Evolutionary conservation across 2,797 vertebrate genomes (phyloP).

Genomic region (Centroberyx gerrardi): DNA sequence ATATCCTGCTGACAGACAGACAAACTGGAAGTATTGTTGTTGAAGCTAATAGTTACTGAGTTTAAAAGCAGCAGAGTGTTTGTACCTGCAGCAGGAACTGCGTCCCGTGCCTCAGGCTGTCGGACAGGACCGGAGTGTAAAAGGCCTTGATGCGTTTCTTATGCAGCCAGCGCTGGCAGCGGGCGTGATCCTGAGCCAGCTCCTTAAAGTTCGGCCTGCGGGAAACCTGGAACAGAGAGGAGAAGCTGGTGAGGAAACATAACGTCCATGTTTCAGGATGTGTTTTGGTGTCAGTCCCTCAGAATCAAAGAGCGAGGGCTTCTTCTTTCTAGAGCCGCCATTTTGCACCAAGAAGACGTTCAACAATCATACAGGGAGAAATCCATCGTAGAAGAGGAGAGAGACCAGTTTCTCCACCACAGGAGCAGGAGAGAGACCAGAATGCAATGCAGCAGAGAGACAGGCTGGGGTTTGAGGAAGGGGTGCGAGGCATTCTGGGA

Average conservation of each 20-base stretch:
- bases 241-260: not conserved
- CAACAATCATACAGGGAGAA: too few species aligned
- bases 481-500: too few species aligned
- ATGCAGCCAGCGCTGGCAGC: constrained; percentile 95
- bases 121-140: constrained; percentile 93
- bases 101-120: constrained; percentile 92
- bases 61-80: not conserved
- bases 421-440: not conserved
- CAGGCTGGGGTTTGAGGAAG: too few species aligned
- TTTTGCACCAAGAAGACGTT: too few species aligned
- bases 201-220: constrained; percentile 95
- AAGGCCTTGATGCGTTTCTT: constrained; percentile 96
- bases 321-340: too few species aligned
- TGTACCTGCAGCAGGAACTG: constrained; percentile 95
- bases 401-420: not conserved
- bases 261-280: too few species aligned
- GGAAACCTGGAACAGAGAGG: constrained; percentile 83
- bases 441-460: too few species aligned
- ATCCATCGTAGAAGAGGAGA: too few species aligned
- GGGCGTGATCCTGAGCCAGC: constrained; percentile 89
- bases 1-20: not conserved
- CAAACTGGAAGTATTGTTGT: too few species aligned
- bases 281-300: too few species aligned
- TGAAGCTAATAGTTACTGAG: not conserved
- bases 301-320: too few species aligned